These are phyloP conservation scores for Ashinkailepas kermadecensis DNA, from an alignment of 2,888 invertebrate genomes.

Conservation along the genomic window DNA sequence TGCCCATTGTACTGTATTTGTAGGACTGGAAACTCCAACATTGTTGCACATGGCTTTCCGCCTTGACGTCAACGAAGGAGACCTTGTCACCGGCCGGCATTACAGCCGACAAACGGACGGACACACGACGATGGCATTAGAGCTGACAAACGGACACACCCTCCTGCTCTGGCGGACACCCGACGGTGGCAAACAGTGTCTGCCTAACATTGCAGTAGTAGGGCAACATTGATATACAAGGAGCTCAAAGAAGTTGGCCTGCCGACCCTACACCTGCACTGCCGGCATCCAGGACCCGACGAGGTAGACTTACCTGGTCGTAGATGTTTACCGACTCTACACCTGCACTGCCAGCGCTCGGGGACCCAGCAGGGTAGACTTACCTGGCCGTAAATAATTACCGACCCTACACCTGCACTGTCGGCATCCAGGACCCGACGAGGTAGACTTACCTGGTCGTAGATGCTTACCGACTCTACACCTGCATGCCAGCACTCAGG, in stretches of 20 bases:
- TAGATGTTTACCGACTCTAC: slow-evolving; percentile 59
- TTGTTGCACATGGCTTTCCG: too few relatives aligned
- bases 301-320: slow-evolving; percentile 60
- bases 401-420: too few relatives aligned
- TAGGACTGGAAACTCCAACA: too few relatives aligned
- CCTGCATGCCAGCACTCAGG: background rate
- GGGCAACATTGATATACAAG: too few relatives aligned
- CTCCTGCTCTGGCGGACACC: background rate
- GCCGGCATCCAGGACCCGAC: background rate
- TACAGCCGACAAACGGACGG: too few relatives aligned
- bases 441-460: slow-evolving; percentile 63
- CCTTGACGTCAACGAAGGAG: too few relatives aligned
- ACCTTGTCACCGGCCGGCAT: too few relatives aligned
- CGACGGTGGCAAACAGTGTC: background rate
- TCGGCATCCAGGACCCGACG: background rate
- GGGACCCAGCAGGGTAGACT: slow-evolving; percentile 42
- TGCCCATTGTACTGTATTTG: too few relatives aligned
- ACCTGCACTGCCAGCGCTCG: background rate
- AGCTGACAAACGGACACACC: too few relatives aligned
- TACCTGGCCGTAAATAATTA: slow-evolving; percentile 80
- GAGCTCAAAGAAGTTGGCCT: slow-evolving; percentile 43
- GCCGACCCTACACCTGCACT: slow-evolving; percentile 39
- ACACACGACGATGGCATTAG: too few relatives aligned
- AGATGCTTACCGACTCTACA: slow-evolving; percentile 56
- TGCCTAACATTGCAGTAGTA: too few relatives aligned